Evolutionary conservation across 2,888 invertebrate genomes (phyloP).

Genomic region (Meteorus cinctellus): DNA sequence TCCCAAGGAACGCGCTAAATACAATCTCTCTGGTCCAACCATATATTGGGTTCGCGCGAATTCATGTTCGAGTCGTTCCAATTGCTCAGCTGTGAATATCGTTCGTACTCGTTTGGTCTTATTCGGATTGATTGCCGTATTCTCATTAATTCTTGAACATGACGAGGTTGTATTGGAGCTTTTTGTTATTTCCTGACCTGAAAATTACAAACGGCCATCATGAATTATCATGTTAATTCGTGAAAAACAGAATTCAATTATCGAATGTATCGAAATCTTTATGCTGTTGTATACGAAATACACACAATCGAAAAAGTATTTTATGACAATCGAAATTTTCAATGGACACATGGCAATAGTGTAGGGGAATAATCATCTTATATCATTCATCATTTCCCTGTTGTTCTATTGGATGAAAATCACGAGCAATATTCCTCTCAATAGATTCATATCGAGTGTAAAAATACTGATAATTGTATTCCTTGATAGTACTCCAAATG

Average conservation of each 20-base stretch:
- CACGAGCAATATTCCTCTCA: too few relatives aligned
- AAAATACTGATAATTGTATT: too few relatives aligned
- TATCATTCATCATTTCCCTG: too few relatives aligned
- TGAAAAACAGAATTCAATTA: slow-evolving; percentile 47
- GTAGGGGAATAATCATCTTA: too few relatives aligned
- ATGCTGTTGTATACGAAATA: too few relatives aligned
- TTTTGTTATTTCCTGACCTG: slow-evolving; percentile 70
- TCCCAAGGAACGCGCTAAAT: slow-evolving; percentile 90
- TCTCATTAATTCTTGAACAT: slow-evolving; percentile 53
- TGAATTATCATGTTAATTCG: slow-evolving; percentile 55
- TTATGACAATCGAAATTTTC: too few relatives aligned
- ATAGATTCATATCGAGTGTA: too few relatives aligned
- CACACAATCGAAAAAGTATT: too few relatives aligned
- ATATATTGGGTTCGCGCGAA: slow-evolving; percentile 98
- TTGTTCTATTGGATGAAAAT: too few relatives aligned
- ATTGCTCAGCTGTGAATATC: slow-evolving; percentile 96
- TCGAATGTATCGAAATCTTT: too few relatives aligned
- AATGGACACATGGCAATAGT: too few relatives aligned
- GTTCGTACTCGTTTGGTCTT: slow-evolving; percentile 91
- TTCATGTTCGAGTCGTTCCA: slow-evolving; percentile 94
- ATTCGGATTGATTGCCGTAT: slow-evolving; percentile 70
- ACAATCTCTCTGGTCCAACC: slow-evolving; percentile 96
- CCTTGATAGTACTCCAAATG: too few relatives aligned
- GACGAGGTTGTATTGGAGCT: slow-evolving; percentile 73
- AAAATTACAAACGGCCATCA: slow-evolving; percentile 39